Evolutionary conservation across 2,888 invertebrate species (phyloP).

Genomic region (Eutolmus rufibarbis): DNA sequence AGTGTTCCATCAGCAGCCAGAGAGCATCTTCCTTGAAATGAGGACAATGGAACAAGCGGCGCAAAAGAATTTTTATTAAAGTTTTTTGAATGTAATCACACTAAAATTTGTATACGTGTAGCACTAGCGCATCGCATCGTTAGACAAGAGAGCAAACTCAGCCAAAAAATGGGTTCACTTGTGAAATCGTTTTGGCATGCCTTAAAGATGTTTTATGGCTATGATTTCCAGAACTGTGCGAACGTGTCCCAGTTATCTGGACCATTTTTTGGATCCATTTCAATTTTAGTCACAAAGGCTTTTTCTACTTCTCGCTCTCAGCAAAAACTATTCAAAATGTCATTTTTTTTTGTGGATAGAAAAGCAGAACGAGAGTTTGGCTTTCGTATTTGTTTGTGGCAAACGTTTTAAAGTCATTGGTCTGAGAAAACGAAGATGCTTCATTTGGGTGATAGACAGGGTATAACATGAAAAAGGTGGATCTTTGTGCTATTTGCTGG

Average conservation of each 20-base stretch:
- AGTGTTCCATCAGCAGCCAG: not conserved
- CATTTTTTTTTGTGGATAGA: not conserved
- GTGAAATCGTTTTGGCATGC: not conserved
- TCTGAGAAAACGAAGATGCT: not conserved
- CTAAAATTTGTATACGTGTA: not conserved
- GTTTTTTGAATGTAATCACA: not conserved
- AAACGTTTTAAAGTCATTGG: not conserved
- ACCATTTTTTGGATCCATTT: not conserved
- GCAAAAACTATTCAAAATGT: not conserved
- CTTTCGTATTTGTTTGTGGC: not conserved
- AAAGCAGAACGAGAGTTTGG: not conserved
- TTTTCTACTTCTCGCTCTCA: not conserved
- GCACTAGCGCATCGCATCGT: not conserved
- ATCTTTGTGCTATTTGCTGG: not conserved
- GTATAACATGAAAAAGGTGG: not conserved
- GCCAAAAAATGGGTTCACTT: conserved; percentile 17
- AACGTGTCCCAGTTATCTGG: not conserved
- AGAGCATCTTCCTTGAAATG: not conserved
- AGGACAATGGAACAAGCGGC: not conserved
- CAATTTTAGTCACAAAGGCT: not conserved
- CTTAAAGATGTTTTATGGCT: conserved; percentile 11
- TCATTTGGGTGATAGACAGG: not conserved
- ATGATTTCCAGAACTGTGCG: not conserved
- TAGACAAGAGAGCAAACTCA: not conserved
- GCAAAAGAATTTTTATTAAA: not conserved